These are phyloP conservation scores for Cheirogaleus major DNA, from an alignment of 2,797 vertebrate species.

Conservation along the genomic window DNA sequence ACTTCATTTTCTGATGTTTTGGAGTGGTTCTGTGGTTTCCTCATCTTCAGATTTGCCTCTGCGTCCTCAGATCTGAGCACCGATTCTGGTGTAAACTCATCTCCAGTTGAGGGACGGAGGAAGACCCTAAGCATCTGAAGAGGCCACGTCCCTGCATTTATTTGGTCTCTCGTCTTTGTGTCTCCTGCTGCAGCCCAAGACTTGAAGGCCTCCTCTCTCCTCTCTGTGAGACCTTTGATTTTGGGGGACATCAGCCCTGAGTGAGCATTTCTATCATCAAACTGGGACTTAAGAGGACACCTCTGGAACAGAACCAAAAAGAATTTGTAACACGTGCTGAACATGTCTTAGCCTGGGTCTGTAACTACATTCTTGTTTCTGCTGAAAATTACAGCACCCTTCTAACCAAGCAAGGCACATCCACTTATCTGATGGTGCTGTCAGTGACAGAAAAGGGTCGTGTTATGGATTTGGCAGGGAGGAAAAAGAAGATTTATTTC, in stretches of 20 bases:
- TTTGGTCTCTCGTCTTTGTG: background rate
- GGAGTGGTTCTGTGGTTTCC: background rate
- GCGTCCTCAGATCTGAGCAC: background rate
- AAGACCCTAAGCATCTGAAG: background rate
- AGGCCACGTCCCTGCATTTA: background rate
- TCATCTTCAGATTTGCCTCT: background rate
- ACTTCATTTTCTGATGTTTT: background rate
- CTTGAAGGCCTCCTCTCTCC: background rate
- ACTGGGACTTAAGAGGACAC: background rate
- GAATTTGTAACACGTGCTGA: background rate
- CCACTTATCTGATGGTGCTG: constrained; percentile 35
- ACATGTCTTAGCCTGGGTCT: constrained; percentile 8
- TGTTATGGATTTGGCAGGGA: constrained; percentile 51
- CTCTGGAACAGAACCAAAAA: background rate
- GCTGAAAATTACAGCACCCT: constrained; percentile 47
- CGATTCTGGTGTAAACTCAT: background rate
- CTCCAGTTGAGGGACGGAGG: background rate
- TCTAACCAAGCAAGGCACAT: constrained; percentile 38
- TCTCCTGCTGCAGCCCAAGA: background rate
- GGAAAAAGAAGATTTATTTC: constrained; percentile 62
- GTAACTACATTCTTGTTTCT: constrained; percentile 41
- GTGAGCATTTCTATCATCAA: background rate
- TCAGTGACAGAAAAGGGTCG: constrained; percentile 56
- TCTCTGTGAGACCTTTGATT: background rate
- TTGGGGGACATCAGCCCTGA: background rate